Base-by-base conservation (phyloP, 1,140 invertebrate genomes). In the Polypedilum vanderplanki region DNA sequence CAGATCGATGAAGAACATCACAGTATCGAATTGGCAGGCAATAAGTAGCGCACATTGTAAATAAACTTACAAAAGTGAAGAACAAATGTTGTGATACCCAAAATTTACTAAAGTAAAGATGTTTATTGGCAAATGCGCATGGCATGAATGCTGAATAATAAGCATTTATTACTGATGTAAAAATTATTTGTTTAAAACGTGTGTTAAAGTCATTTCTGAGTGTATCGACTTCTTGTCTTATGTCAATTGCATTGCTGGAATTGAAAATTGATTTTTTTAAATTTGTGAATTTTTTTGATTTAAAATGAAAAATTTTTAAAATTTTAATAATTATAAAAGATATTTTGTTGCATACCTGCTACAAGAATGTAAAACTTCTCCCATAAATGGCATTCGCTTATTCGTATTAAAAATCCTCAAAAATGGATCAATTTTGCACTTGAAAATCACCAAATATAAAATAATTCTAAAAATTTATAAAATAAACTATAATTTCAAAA, bases 91-190 rank as follows among this genome's bases (percentile, higher is more conserved):
- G 91, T 0, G 90, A 87, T 1, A 93, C 90, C 87, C 92, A 95
- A 78, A 88, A 87, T 1, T 90, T 87, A 83, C 97, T 94, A 81
- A 95, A 97, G 79, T 95, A 90, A 22, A 98, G 83, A 78, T 89
- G 89, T 78, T 88, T 89, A 86, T 92, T 89, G 22, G 91, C 90
- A 87, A 96, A 94, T 79, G 91, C 91, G 79, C 95, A 92, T 0
- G 96, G 96, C 22, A 98, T 89, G 81, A 97, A 92, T 75, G 90
- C 92, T 77, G 92, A 90, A 82, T 97, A 96, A 81, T 98, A 98
- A 0, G 95, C 93, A 78, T 92, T 94, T 1, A 94, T 83, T 65
- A 96, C 88, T 1, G 95, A 94, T 79, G 93, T 94, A 80, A 96
- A 98, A 4, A 98, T 84, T 74, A 96, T 90, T 81, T 93, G 92